Evolutionary conservation across 2,797 vertebrate species (phyloP), one percentile per base, ranked within the genome.

Genomic region (Enteromius viviparus): DNA sequence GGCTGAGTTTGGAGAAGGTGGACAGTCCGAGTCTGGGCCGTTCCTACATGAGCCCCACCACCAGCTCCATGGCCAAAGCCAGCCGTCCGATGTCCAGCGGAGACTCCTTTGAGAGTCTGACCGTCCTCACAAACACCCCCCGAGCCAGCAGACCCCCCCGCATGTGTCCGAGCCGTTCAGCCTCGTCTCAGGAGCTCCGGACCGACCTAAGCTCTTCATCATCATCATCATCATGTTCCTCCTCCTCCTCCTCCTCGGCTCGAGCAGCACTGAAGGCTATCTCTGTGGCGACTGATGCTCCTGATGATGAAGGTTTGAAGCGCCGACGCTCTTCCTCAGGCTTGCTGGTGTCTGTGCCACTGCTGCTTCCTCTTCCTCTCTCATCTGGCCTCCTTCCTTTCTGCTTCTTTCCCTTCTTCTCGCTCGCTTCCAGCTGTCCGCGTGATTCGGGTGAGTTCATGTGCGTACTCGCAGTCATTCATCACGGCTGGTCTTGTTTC

Each of bases 41-140:
- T 89, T 96, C 96, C 78, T 97, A 96, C 91, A 97, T 97, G 96
- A 97, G 93, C 87, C 96, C 96, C 51, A 98, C 96, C 6, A 95
- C 96, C 88, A 98, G 96, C 91, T 97, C 95, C 87, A 92, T 91
- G 86, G 96, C 96, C 90, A 98, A 98, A 92, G 94, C 95, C 89
- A 93, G 94, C 86, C 95, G 94, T 42, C 96, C 96, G 4, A 49
- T 92, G 72, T 97, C 97, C 70, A 74, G 95, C 75, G 96, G 95
- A 14, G 97, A 98, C 0, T 70, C 5, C 88, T 85, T 0, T 85
- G 74, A 84, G 88, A 0, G 1, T 37, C 79, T 90, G 88, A 40
- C 14, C 26, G 0, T 64, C 60, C 60, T 51, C 64, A 26, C 60
- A 70, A 71, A 17, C 32, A 32, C 77, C 23, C 58, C 11, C 2